phyloP scores from a whole-genome alignment of 53 echinoderm and acorn worm species.

The Crossaster papposus region DNA sequence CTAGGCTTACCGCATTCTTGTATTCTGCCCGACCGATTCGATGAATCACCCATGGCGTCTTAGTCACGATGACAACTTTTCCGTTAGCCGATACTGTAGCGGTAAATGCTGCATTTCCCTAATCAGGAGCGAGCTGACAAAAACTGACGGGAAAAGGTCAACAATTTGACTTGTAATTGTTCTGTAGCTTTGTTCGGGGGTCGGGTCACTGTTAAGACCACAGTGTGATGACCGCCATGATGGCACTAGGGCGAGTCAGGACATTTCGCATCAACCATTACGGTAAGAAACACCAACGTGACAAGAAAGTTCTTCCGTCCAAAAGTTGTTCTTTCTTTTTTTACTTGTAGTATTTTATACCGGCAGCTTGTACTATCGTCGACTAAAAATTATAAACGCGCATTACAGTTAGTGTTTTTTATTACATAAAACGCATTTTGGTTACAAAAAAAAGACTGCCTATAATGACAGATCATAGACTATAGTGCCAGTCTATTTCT shows the following conservation, averaged over 20 bases:
- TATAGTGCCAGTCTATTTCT: too few species aligned
- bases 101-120: neutral
- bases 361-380: too few species aligned
- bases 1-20: neutral
- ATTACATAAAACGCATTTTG: too few species aligned
- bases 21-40: neutral
- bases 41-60: conserved; percentile 6
- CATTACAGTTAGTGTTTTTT: too few species aligned
- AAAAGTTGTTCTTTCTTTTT: neutral
- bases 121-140: neutral
- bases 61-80: conserved; percentile 31
- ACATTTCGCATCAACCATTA: conserved; percentile 51
- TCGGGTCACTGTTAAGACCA: neutral
- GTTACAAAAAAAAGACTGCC: too few species aligned
- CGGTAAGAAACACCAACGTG: conserved; percentile 22
- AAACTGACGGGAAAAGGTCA: neutral
- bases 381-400: too few species aligned
- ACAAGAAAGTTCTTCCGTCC: neutral
- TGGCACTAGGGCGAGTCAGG: conserved; percentile 45
- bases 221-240: conserved; percentile 9
- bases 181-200: neutral
- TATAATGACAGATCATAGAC: too few species aligned
- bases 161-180: neutral
- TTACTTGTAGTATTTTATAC: neutral
- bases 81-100: neutral